Base-by-base conservation (phyloP, 2,113 vertebrate species). In the Sapayoa aenigma region DNA sequence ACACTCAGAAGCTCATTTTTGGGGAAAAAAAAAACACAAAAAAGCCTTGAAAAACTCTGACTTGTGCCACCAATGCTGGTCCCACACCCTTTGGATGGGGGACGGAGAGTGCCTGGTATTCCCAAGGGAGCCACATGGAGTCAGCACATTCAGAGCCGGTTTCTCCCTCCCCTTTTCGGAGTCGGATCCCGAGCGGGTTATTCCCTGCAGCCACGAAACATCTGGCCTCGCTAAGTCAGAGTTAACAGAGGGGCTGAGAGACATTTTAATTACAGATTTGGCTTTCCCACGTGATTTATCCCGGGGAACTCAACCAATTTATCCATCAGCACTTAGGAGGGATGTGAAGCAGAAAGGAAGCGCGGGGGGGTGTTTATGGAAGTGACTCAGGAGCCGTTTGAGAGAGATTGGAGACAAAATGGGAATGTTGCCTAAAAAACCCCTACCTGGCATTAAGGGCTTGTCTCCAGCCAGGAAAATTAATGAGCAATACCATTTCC, bases 191-290 rank as follows among this genome's bases (percentile, higher is more conserved):
- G 27, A 69, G 60, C 0, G 1, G 24, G 33, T 83, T 68, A 10
- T 62, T 83, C 82, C 66, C 23, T 23, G 49, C 17, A 25, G n/a
- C 71, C 20, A 2, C 39, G 24, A 8, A 14, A 11, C 53, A 19
- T 47, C 59, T n/a, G 18, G 59, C 74, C 66, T 33, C 0, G 0
- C 62, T 55, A 46, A 89, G 71, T 77, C 80, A 73, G 84, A 55
- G 60, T 65, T 82, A 65, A 67, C 19, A 1, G 35, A 78, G 41
- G 39, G 50, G 31, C 10, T 86, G 66, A 78, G 66, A 78, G 76
- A 86, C 14, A 8, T 74, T 89, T 91, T 91, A 91, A 89, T 95
- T 93, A 78, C 75, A 65, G 91, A 27, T 73, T 63, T 69, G 84
- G 60, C 75, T 72, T 25, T 62, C 66, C 25, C 14, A 49, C 4